phyloP scores from a whole-genome alignment of 2,113 vertebrate species.

The Trinectes maculatus region DNA sequence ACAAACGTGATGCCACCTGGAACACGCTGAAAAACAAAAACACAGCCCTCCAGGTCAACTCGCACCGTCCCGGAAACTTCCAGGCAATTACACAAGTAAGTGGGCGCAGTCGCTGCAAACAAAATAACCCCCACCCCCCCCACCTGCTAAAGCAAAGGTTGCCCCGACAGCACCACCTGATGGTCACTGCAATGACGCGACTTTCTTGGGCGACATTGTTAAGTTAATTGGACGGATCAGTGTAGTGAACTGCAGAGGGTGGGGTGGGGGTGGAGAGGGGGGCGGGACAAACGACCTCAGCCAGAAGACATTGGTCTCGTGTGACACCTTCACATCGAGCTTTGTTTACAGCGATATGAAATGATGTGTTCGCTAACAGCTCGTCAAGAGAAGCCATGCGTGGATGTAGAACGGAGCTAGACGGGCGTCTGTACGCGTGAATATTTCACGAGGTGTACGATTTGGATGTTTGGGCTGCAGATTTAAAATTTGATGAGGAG shows the following conservation, averaged over 20 bases:
- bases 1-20: conserved; percentile 36
- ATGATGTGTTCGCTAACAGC: neutral
- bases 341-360: neutral
- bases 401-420: no score
- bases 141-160: no score
- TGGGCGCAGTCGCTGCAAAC: conserved; percentile 31
- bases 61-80: conserved; percentile 39
- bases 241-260: no score
- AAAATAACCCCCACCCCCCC: conserved; percentile 7
- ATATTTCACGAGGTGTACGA: no score
- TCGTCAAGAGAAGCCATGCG: no score
- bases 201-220: conserved; percentile 14
- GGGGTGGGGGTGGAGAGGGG: neutral
- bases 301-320: neutral
- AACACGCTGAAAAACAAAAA: neutral
- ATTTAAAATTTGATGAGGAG: no score
- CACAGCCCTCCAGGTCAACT: conserved; percentile 24
- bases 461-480: no score
- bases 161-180: no score
- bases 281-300: no score
- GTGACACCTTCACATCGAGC: neutral
- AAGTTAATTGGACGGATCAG: conserved; percentile 11
- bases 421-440: no score
- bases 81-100: conserved; percentile 28
- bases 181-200: neutral